These are phyloP conservation scores for Atlantisia rogersi DNA, from an alignment of 2,113 vertebrate genomes.

Conservation along the genomic window DNA sequence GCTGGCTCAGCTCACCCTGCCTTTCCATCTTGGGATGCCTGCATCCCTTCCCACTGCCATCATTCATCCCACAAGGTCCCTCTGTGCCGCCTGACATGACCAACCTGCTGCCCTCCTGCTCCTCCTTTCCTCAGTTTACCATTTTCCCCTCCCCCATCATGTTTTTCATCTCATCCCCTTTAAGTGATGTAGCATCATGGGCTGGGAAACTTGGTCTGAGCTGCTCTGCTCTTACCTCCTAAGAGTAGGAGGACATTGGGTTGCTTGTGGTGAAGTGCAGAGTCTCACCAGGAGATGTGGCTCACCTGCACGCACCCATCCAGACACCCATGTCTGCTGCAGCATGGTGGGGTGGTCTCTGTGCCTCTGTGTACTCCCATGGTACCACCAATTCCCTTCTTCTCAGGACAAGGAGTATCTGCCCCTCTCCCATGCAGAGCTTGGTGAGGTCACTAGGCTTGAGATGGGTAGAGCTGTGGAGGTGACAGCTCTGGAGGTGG, in stretches of 20 bases:
- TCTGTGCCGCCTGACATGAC: accelerated
- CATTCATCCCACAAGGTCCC: background rate
- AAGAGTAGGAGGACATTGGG: background rate
- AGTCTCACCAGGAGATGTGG: background rate
- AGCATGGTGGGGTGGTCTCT: background rate
- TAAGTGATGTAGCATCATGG: accelerated
- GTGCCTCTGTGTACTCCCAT: background rate
- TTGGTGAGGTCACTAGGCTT: background rate
- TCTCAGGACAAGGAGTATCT: background rate
- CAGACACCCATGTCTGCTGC: accelerated
- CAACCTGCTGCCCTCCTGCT: accelerated
- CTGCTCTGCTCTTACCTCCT: background rate
- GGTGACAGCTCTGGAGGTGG: background rate
- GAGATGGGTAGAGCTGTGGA: background rate
- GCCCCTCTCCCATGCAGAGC: background rate
- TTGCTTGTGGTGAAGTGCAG: accelerated
- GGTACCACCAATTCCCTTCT: accelerated
- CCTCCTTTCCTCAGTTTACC: background rate
- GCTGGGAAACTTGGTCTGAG: background rate
- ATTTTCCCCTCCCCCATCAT: background rate
- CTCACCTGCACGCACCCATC: background rate
- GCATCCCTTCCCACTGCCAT: background rate
- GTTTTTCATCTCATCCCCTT: background rate
- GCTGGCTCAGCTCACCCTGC: background rate
- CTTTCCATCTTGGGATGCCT: background rate